A percentile compares a stretch with the other conserved stretches of the same genome.
phyloP scores from a whole-genome alignment of 2,888 invertebrate species.

The Dryomyza anilis region DNA sequence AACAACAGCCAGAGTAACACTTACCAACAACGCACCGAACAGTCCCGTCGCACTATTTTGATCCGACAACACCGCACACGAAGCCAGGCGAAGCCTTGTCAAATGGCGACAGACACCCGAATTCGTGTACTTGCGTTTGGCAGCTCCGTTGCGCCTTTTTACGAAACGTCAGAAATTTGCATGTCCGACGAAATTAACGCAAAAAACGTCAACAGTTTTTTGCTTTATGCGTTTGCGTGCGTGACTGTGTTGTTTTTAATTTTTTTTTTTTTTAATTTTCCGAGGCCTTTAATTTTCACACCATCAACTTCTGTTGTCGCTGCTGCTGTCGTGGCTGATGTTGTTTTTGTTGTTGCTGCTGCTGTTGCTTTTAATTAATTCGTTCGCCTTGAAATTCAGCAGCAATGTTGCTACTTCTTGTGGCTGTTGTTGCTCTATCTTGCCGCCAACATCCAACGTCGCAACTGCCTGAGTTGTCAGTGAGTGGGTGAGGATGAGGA shows the following conservation, averaged over 20 bases:
- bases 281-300: constrained; percentile 38
- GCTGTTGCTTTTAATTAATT: not conserved
- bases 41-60: not conserved
- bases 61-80: not conserved
- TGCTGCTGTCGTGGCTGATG: not conserved
- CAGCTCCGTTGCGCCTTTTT: no score
- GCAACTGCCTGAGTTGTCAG: not conserved
- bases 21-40: not conserved
- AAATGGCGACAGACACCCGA: no score
- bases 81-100: not conserved
- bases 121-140: not conserved
- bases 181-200: not conserved
- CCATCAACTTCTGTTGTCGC: constrained; percentile 33
- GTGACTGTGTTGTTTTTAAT: not conserved
- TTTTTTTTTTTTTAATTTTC: constrained; percentile 26
- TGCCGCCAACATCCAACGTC: not conserved
- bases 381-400: no score
- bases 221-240: constrained; percentile 20
- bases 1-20: not conserved
- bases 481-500: not conserved
- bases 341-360: not conserved
- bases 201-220: not conserved
- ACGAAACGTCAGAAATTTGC: no score
- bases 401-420: no score
- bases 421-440: not conserved